Percentiles rank a stretch among this genome's conserved stretches.
phyloP scores from a whole-genome alignment of 2,888 invertebrate species.

The Luffia ferchaultella region DNA sequence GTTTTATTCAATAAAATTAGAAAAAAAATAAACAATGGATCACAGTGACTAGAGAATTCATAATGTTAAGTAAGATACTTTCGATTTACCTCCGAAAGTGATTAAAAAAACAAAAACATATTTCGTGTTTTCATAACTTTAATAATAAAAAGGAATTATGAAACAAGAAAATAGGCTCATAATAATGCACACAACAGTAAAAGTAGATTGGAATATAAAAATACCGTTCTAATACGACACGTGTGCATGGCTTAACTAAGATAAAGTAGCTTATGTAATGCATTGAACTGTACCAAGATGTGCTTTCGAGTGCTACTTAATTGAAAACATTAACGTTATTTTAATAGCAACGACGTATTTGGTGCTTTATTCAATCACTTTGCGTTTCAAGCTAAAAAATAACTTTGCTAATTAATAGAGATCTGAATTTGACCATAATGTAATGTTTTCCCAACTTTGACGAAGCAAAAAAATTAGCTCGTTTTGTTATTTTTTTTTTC shows the following conservation, averaged over 20 bases:
- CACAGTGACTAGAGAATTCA: too few species aligned
- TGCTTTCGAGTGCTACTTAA: neutral
- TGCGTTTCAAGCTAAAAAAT: conserved; percentile 4
- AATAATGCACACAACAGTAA: conserved; percentile 44
- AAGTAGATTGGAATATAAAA: conserved; percentile 43
- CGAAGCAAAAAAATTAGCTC: too few species aligned
- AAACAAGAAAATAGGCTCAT: conserved; percentile 16
- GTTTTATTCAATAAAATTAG: too few species aligned
- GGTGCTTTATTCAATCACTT: neutral
- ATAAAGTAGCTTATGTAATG: neutral
- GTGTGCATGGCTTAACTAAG: neutral
- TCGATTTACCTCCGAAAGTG: too few species aligned
- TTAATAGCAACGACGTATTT: neutral
- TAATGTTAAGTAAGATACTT: too few species aligned
- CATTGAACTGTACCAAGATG: neutral
- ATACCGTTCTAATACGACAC: conserved; percentile 16
- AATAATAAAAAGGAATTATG: neutral
- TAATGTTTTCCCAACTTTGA: too few species aligned
- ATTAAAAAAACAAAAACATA: too few species aligned
- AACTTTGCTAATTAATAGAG: neutral
- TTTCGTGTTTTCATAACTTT: neutral
- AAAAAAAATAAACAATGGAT: too few species aligned
- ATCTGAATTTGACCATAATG: neutral
- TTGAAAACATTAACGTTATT: neutral
- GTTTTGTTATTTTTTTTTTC: too few species aligned